phyloP scores from a whole-genome alignment of 1,140 invertebrate species.

The Zaprionus kolodkinae region DNA sequence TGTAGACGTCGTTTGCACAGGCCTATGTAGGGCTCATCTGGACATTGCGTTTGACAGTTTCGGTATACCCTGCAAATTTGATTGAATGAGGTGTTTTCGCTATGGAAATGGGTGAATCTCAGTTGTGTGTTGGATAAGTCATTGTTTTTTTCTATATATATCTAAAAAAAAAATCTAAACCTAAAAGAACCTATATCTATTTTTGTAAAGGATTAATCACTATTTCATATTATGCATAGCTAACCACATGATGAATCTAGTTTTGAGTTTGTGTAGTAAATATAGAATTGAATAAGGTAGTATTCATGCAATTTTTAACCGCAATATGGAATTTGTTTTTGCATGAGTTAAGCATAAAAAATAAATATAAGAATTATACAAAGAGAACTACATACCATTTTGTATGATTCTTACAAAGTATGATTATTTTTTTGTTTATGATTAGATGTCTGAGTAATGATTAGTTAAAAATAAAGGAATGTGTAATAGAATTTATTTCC shows the following conservation, averaged over 20 bases:
- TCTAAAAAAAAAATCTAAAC: too few species aligned
- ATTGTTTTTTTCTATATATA: too few species aligned
- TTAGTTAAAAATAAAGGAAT: not conserved
- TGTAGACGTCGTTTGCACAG: slow-evolving; percentile 7
- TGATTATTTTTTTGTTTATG: not conserved
- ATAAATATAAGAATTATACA: not conserved
- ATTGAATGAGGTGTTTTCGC: too few species aligned
- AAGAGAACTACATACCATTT: too few species aligned
- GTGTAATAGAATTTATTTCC: not conserved
- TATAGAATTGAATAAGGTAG: not conserved
- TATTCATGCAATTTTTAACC: not conserved
- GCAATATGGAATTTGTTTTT: too few species aligned
- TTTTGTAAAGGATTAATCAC: not conserved
- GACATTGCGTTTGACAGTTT: slow-evolving; percentile 7
- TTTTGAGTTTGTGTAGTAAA: not conserved
- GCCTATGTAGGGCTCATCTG: slow-evolving; percentile 22
- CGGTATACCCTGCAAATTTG: not conserved
- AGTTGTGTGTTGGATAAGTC: not conserved
- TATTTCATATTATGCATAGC: too few species aligned
- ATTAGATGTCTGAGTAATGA: not conserved
- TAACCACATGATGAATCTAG: not conserved
- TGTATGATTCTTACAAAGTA: not conserved
- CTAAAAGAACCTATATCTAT: too few species aligned
- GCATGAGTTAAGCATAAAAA: too few species aligned
- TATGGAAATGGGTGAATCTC: not conserved